phyloP scores from a whole-genome alignment of 1,140 invertebrate species.

The Mercenaria mercenaria region DNA sequence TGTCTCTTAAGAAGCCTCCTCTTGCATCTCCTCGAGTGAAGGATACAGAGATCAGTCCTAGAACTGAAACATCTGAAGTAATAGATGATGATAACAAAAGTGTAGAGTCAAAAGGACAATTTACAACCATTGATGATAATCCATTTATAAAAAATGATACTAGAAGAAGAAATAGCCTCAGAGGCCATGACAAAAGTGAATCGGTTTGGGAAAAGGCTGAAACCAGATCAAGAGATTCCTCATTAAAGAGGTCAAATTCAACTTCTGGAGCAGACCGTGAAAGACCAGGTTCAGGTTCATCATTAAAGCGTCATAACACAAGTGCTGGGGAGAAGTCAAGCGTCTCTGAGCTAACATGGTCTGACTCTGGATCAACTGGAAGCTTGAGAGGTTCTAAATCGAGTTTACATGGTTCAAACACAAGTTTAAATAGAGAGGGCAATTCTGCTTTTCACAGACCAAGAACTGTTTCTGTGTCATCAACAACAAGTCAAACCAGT shows the following conservation, averaged over 20 bases:
- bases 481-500: conserved; percentile 27
- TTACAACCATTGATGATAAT: conserved; percentile 61
- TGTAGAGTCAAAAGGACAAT: conserved; percentile 65
- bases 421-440: conserved; percentile 13
- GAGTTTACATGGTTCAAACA: conserved; percentile 38
- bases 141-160: conserved; percentile 66
- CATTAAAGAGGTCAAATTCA: conserved; percentile 51
- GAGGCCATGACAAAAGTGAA: conserved; percentile 42
- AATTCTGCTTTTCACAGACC: conserved; percentile 13
- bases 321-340: conserved; percentile 49
- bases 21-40: not conserved
- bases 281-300: not conserved
- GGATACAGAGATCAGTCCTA: not conserved
- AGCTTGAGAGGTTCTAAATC: conserved; percentile 59
- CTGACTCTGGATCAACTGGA: conserved; percentile 54
- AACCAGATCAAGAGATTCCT: conserved; percentile 52
- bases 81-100: not conserved
- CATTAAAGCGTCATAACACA: conserved; percentile 29
- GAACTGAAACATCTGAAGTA: not conserved
- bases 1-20: not conserved
- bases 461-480: conserved; percentile 20
- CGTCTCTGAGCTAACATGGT: conserved; percentile 50
- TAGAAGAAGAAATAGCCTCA: conserved; percentile 25
- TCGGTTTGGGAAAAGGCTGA: conserved; percentile 66
- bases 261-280: not conserved